These are phyloP conservation scores for Dromococcyx pavoninus DNA, from an alignment of 2,797 vertebrate species.

Conservation along the genomic window DNA sequence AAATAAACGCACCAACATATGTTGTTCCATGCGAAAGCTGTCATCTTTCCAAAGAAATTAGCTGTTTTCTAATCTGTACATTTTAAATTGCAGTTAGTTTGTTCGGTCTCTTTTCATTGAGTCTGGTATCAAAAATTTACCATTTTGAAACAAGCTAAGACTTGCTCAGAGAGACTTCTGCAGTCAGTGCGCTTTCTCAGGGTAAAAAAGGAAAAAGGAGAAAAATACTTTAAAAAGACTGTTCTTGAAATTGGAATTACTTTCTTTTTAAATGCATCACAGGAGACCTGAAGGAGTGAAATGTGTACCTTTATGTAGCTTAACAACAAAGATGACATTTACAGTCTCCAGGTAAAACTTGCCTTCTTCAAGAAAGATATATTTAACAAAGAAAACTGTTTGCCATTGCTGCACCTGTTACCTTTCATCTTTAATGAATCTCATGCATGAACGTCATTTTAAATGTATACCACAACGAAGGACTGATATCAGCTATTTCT, in stretches of 20 bases:
- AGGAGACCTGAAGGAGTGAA: neutral
- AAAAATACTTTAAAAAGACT: neutral
- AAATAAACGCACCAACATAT: neutral
- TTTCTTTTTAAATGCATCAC: neutral
- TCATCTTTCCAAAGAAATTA: neutral
- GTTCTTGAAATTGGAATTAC: neutral
- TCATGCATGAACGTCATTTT: neutral
- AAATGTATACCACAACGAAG: neutral
- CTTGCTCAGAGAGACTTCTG: neutral
- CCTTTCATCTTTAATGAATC: neutral
- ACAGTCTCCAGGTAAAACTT: neutral
- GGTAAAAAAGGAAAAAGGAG: neutral
- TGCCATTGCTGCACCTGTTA: neutral
- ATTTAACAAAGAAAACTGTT: neutral
- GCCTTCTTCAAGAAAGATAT: neutral
- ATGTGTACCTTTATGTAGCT: neutral
- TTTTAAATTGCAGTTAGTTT: neutral
- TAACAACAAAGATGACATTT: neutral
- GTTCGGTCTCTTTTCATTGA: neutral
- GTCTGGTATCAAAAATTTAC: neutral
- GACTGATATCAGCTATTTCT: neutral
- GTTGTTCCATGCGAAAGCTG: neutral
- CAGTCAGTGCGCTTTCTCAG: neutral
- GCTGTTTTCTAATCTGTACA: neutral
- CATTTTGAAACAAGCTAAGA: neutral